phyloP scores from a whole-genome alignment of 2,797 vertebrate genomes.

The Mycteria americana region DNA sequence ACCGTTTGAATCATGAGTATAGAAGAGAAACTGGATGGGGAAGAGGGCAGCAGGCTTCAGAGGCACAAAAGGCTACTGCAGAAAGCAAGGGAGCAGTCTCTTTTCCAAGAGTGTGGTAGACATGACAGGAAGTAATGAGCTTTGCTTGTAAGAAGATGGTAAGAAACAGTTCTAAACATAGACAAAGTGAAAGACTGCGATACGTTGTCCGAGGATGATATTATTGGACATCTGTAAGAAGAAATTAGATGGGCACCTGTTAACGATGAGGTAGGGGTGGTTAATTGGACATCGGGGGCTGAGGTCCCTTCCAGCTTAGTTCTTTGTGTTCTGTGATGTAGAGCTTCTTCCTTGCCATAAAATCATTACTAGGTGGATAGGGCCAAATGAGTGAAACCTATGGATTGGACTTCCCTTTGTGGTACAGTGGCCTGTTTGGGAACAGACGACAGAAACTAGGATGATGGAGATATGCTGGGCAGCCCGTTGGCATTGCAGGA shows the following conservation, averaged over 20 bases:
- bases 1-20: not conserved
- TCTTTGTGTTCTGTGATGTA: not conserved
- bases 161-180: not conserved
- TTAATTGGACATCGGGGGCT: not conserved
- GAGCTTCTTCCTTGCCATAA: not conserved
- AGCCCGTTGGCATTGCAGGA: not conserved
- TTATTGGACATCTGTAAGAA: not conserved
- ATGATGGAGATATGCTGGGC: not conserved
- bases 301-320: not conserved
- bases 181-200: not conserved
- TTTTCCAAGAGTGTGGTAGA: not conserved
- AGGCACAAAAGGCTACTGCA: not conserved
- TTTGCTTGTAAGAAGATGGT: not conserved
- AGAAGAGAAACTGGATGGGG: not conserved
- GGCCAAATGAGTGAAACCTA: not conserved
- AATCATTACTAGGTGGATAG: not conserved
- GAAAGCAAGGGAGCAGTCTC: not conserved
- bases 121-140: not conserved
- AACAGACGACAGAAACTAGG: not conserved
- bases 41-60: not conserved
- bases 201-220: not conserved
- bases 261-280: not conserved
- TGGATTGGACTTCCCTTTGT: not conserved
- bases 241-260: not conserved
- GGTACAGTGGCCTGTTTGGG: not conserved